Evolutionary conservation across 1,140 invertebrate genomes (phyloP), one percentile per base, ranked within the genome.

Genomic region (Zaprionus capensis): DNA sequence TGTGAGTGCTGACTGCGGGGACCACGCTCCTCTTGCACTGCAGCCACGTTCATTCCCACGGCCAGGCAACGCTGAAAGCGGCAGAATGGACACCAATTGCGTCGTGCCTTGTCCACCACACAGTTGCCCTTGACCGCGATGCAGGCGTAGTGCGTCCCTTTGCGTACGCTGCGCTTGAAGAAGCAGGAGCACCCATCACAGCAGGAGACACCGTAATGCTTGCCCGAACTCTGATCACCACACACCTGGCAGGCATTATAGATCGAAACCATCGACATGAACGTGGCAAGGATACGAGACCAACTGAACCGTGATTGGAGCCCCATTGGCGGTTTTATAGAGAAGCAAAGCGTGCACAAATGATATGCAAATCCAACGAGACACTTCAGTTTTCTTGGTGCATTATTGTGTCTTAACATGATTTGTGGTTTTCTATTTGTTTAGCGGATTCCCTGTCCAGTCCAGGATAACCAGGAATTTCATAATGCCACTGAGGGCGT

Each of bases 141-240:
- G 88, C 97, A 98, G 49, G 94, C 94, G 81, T 97, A 97, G 4
- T 94, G 91, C 7, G 95, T 95, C 11, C 94, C 94, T 67, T 95
- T 95, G 53, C 97, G 93, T 15, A 97, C 94, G 66, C 96, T 96
- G 80, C 96, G 93, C 92, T 98, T 98, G 92, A 98, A 98, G 91
- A 98, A 98, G 82, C 97, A 98, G 44, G 96, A 97, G 92, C 97
- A 98, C 6, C 97, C 97, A 82, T 98, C 97, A 90, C 97, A 98
- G 85, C 97, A 97, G 91, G 95, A 96, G 9, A 97, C 96, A 0
- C 97, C 97, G 82, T 98, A 98, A 92, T 98, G 97, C 91, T 97
- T 97, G 0, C 97, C 97, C 78, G 96, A 97, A 15, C 96, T 97
- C 86, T 96, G 95, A 93, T 98, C 97, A 2, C 97, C 97, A 83